Evolutionary conservation across 2,888 invertebrate genomes (phyloP), one percentile per base, ranked within the genome.

Genomic region (Vesta saturnalis): DNA sequence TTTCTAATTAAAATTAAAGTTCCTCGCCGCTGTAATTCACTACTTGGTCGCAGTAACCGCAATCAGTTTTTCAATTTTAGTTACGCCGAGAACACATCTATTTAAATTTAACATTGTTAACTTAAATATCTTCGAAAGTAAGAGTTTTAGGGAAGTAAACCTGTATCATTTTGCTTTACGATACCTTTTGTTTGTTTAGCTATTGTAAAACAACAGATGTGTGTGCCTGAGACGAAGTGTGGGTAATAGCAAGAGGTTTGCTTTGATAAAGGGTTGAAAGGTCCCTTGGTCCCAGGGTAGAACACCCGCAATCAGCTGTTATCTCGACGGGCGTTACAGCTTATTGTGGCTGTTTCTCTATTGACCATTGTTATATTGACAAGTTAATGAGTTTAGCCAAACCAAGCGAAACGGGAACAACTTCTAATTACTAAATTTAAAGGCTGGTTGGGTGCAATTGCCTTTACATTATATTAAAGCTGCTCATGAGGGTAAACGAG

Each of bases 361-460:
- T 76, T 79, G 79, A 79, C 81, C 80, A 80, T 81, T 81, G 81
- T 81, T 80, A 76, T 77, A 80, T 80, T 80, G 81, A 80, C 80
- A 80, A 80, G 77, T 80, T 81, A 81, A 81, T 80, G 80, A 81
- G 80, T 73, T 75, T 70, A 69, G 73, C 73, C 74, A 68, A 67
- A 67, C 64, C 58, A 64, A 62, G 67, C 60, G 66, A 58, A 67
- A 52, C 59, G 67, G 43, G 57, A 58, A 62, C 61, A 57, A 56
- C 60, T 67, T 52, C 61, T 67, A 67, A 67, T 67, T 67, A 67
- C 67, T 57, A 39, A 49, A 67, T 57, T 61, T 67, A 67, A 62
- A 39, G 62, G 57, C 60, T 43, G 65, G 60, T 19, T 30, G 60
- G 56, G 65, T 56, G 59, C 64, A 54, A 64, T 64, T 64, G 64